A percentile compares a stretch with the other conserved stretches of the same genome.
Evolutionary conservation across 2,888 invertebrate genomes (phyloP).

Genomic region (Synergus itoensis): DNA sequence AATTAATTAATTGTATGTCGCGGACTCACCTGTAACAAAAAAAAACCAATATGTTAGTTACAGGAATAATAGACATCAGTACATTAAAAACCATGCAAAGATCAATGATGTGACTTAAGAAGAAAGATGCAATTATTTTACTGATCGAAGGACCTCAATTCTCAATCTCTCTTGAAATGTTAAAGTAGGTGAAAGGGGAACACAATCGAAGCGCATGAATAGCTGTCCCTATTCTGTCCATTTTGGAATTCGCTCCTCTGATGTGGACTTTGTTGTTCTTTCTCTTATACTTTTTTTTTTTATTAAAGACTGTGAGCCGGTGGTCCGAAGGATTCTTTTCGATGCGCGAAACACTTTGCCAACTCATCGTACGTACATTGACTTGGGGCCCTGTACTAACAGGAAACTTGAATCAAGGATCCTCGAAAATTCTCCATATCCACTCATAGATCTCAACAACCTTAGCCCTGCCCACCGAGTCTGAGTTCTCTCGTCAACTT

Average conservation of each 20-base stretch:
- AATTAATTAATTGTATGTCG: neutral
- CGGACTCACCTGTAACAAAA: neutral
- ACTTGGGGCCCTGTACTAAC: slow-evolving; percentile 15
- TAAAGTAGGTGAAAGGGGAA: slow-evolving; percentile 6
- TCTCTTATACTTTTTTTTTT: slow-evolving; percentile 20
- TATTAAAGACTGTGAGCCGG: slow-evolving; percentile 36
- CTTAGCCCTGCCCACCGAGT: slow-evolving; percentile 23
- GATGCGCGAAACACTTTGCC: slow-evolving; percentile 45
- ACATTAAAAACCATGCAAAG: too few relatives aligned
- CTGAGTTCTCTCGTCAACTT: slow-evolving; percentile 40
- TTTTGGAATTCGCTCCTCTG: slow-evolving; percentile 32
- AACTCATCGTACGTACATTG: slow-evolving; percentile 47
- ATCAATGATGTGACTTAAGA: neutral
- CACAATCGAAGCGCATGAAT: slow-evolving; percentile 36
- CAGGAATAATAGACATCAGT: neutral
- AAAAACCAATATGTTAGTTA: neutral
- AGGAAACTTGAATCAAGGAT: slow-evolving; percentile 46
- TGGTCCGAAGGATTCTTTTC: slow-evolving; percentile 43
- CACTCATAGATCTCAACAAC: slow-evolving; percentile 45
- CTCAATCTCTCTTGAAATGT: slow-evolving; percentile 7
- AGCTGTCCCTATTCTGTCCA: slow-evolving; percentile 23
- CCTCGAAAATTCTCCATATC: slow-evolving; percentile 48
- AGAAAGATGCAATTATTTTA: slow-evolving; percentile 1
- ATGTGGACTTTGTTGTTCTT: slow-evolving; percentile 29
- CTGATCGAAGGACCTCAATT: neutral